phyloP scores from a whole-genome alignment of 1,140 invertebrate genomes.

The Calliopsis andreniformis region DNA sequence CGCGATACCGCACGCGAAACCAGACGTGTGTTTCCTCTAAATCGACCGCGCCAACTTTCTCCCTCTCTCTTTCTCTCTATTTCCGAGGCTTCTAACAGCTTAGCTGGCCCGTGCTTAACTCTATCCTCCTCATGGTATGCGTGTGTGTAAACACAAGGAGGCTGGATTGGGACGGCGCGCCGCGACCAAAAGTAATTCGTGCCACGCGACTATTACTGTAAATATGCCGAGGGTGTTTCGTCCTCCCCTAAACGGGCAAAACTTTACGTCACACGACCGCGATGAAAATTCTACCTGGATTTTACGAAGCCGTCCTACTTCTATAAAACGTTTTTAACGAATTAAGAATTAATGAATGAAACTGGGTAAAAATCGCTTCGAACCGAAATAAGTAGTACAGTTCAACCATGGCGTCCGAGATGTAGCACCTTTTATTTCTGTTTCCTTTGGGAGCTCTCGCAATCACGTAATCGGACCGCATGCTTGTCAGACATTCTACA shows the following conservation, averaged over 20 bases:
- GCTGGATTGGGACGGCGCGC: conserved; percentile 26
- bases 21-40: conserved; percentile 43
- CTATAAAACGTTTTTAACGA: neutral
- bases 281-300: conserved; percentile 12
- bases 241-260: neutral
- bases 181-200: conserved; percentile 42
- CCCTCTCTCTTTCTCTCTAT: neutral
- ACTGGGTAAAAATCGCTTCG: neutral
- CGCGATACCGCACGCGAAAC: conserved; percentile 36
- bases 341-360: conserved; percentile 16
- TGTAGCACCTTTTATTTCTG: too few relatives aligned
- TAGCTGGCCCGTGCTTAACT: conserved; percentile 20
- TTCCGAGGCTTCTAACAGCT: neutral
- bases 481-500: too few relatives aligned
- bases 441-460: too few relatives aligned
- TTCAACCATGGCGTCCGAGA: too few relatives aligned
- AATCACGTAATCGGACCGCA: too few relatives aligned
- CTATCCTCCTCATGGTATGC: neutral
- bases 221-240: conserved; percentile 25
- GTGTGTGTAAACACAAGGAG: neutral
- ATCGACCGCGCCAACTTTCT: conserved; percentile 41
- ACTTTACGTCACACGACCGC: conserved; percentile 20
- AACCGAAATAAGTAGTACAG: too few relatives aligned
- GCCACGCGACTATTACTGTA: conserved; percentile 42
- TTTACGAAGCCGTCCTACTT: neutral